A percentile compares a stretch with the other conserved stretches of the same genome.
phyloP scores from a whole-genome alignment of 2,888 invertebrate genomes.

The Cataglyphis rosenhaueri region DNA sequence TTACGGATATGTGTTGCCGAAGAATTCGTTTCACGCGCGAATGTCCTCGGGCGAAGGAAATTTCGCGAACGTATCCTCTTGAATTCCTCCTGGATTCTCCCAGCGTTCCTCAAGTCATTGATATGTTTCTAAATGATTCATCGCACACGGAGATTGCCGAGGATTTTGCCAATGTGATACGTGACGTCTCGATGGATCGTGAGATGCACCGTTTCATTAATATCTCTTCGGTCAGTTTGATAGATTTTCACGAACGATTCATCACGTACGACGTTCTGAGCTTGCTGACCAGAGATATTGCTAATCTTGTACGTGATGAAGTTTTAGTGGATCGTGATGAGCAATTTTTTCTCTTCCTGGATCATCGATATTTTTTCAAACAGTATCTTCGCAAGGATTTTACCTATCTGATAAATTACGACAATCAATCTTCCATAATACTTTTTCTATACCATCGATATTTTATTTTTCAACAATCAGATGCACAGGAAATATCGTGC shows the following conservation, averaged over 20 bases:
- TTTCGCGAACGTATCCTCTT: background rate
- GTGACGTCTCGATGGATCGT: conserved; percentile 59
- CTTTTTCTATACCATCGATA: background rate
- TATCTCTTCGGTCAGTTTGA: background rate
- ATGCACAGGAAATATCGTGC: background rate
- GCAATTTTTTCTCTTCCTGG: background rate
- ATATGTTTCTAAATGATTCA: background rate
- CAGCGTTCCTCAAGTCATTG: background rate
- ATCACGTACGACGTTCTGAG: background rate
- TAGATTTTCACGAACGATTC: conserved; percentile 30
- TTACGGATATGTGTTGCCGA: conserved; percentile 30
- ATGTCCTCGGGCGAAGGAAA: too few relatives aligned
- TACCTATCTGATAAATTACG: background rate
- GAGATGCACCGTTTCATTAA: conserved; percentile 8
- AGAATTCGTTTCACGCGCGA: conserved; percentile 6
- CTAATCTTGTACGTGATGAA: conserved; percentile 30
- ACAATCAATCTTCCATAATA: background rate
- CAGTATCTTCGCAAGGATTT: background rate
- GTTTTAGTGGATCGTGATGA: background rate
- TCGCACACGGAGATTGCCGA: background rate
- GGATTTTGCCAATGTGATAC: conserved; percentile 21
- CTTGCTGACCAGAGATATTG: background rate
- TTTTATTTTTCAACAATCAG: background rate
- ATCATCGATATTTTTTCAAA: background rate
- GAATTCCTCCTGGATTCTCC: background rate